Evolutionary conservation across 2,888 invertebrate species (phyloP).

Genomic region (Lycaena phlaeas): DNA sequence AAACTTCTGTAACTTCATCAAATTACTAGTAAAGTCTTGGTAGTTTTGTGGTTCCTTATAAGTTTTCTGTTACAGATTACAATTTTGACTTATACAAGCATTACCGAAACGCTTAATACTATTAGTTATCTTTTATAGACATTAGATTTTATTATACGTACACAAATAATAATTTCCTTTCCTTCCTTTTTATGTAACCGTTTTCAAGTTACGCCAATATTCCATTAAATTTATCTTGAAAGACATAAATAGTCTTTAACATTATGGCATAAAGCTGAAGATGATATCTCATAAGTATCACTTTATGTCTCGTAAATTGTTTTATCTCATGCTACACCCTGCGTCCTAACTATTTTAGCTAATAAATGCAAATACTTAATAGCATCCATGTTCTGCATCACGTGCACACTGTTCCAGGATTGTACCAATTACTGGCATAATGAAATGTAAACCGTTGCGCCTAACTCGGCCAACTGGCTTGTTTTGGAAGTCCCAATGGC

Average conservation of each 20-base stretch:
- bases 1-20: neutral
- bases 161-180: too few species aligned
- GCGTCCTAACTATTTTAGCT: slow-evolving; percentile 4
- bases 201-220: too few species aligned
- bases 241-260: neutral
- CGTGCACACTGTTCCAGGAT: slow-evolving; percentile 2
- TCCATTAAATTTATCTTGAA: too few species aligned
- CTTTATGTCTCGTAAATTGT: neutral
- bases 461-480: slow-evolving; percentile 3
- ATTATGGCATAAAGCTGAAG: neutral
- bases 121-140: too few species aligned
- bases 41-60: too few species aligned
- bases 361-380: slow-evolving; percentile 8
- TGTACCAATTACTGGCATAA: slow-evolving; percentile 8
- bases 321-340: neutral
- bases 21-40: too few species aligned
- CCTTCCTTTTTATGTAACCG: too few species aligned
- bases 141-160: too few species aligned
- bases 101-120: too few species aligned
- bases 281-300: neutral
- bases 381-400: slow-evolving; percentile 4
- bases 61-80: too few species aligned
- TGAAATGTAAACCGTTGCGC: slow-evolving; percentile 8
- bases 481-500: slow-evolving; percentile 4
- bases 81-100: too few species aligned